Evolutionary conservation across 2,797 vertebrate genomes (phyloP).

Genomic region (Gymnocypris eckloni): DNA sequence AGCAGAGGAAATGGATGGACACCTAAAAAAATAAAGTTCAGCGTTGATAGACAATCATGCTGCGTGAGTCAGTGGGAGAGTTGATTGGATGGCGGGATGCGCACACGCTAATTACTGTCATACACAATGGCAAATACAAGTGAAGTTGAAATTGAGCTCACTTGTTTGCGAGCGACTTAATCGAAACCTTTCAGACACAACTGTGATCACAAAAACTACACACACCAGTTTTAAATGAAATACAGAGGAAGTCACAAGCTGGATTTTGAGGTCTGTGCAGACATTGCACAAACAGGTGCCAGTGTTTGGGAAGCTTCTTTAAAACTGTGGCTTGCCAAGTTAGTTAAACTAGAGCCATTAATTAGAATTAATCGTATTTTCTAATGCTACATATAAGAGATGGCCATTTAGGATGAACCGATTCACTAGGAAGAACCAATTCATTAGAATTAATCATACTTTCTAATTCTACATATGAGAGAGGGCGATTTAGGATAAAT

Average conservation of each 20-base stretch:
- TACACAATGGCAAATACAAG: slow-evolving; percentile 31
- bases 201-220: slow-evolving; percentile 3
- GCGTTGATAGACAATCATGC: slow-evolving; percentile 20
- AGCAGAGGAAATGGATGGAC: slow-evolving; percentile 17
- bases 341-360: background rate
- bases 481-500: no score
- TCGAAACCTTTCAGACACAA: background rate
- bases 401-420: background rate
- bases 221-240: slow-evolving; percentile 7
- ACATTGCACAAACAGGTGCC: background rate
- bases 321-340: background rate
- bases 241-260: background rate
- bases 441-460: background rate
- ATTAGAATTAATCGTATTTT: background rate
- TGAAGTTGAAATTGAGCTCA: slow-evolving; percentile 33
- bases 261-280: background rate
- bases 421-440: background rate
- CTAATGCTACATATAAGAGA: background rate
- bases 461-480: background rate
- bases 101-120: slow-evolving; percentile 42
- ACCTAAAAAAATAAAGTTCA: slow-evolving; percentile 7
- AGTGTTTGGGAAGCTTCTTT: background rate
- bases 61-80: slow-evolving; percentile 4
- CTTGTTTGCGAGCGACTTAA: slow-evolving; percentile 2
- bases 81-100: slow-evolving; percentile 34